Percentiles rank a stretch among this genome's conserved stretches.
phyloP scores from a whole-genome alignment of 2,888 invertebrate genomes.

The Coelopa pilipes region DNA sequence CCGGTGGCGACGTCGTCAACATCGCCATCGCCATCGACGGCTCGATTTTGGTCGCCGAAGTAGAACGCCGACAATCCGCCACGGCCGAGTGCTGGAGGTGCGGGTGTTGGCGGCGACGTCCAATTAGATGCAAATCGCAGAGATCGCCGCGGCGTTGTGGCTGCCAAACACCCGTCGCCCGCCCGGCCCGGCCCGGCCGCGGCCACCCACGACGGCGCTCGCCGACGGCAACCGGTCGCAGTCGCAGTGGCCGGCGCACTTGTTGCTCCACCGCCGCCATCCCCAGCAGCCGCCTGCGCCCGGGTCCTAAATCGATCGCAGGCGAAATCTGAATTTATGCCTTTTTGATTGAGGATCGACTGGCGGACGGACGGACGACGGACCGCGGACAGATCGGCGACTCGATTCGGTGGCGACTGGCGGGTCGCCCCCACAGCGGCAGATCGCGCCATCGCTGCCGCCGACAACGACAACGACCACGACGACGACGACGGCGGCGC shows the following conservation, averaged over 20 bases:
- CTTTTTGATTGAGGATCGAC: slow-evolving; percentile 34
- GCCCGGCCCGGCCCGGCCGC: slow-evolving; percentile 17
- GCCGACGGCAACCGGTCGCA: neutral
- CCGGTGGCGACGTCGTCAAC: neutral
- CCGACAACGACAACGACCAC: neutral
- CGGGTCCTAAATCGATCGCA: slow-evolving; percentile 10
- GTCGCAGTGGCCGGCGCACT: neutral
- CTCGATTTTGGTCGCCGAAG: neutral
- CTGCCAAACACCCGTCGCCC: slow-evolving; percentile 3
- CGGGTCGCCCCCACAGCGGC: too few species aligned
- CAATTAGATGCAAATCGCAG: slow-evolving; percentile 26
- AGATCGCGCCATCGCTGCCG: neutral
- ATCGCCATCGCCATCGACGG: neutral
- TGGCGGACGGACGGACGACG: neutral
- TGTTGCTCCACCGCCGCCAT: slow-evolving; percentile 15
- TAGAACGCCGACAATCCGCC: slow-evolving; percentile 10
- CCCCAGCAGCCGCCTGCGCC: neutral
- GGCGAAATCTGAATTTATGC: slow-evolving; percentile 30
- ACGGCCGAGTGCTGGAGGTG: too few species aligned
- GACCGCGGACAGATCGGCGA: neutral
- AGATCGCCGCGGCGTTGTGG: slow-evolving; percentile 22
- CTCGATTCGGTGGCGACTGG: too few species aligned
- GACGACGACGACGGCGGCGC: neutral
- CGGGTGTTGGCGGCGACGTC: neutral
- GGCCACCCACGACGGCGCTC: neutral